These are phyloP conservation scores for Synergus umbraculus DNA, from an alignment of 2,888 invertebrate genomes.

Conservation along the genomic window DNA sequence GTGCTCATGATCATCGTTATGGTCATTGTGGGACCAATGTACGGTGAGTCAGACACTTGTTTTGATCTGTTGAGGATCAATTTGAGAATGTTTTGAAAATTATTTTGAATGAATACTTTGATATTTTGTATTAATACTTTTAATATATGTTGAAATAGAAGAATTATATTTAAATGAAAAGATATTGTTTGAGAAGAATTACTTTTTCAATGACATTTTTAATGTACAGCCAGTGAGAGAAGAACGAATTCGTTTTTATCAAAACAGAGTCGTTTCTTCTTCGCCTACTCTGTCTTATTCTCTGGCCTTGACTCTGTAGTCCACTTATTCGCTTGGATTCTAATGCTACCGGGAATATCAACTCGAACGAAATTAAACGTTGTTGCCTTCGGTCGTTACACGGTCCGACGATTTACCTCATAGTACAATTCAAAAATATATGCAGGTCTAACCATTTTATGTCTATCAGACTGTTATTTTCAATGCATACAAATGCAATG, in stretches of 20 bases:
- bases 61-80: background rate
- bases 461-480: background rate
- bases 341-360: constrained; percentile 37
- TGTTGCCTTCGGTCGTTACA: constrained; percentile 14
- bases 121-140: background rate
- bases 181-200: background rate
- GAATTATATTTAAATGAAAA: background rate
- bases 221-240: background rate
- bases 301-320: constrained; percentile 40
- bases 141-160: background rate
- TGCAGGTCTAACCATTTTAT: background rate
- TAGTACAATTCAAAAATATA: constrained; percentile 11
- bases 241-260: constrained; percentile 25
- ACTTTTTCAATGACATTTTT: background rate
- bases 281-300: constrained; percentile 32
- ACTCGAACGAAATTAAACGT: constrained; percentile 18
- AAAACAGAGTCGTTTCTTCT: constrained; percentile 34
- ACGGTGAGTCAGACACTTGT: constrained; percentile 81
- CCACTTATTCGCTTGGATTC: constrained; percentile 26
- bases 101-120: background rate
- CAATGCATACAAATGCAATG: background rate
- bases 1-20: constrained; percentile 89
- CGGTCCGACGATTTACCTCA: constrained; percentile 22
- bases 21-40: constrained; percentile 91
- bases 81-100: background rate